A percentile compares a stretch with the other conserved stretches of the same genome.
These are phyloP conservation scores for Boulengeromyrus knoepffleri DNA, from an alignment of 2,113 vertebrate species.

Conservation along the genomic window DNA sequence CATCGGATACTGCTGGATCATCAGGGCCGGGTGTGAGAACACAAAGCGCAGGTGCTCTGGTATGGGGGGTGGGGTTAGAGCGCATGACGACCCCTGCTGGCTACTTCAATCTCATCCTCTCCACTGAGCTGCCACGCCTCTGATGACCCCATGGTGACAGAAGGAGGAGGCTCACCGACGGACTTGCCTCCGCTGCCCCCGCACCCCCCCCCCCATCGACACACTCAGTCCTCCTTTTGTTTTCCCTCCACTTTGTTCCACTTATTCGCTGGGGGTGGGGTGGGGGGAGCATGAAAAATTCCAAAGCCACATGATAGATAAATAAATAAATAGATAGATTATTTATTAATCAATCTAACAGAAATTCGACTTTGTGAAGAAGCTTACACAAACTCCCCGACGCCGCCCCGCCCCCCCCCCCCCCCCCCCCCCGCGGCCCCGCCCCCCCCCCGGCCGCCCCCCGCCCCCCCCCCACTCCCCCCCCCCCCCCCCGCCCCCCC, in stretches of 20 bases:
- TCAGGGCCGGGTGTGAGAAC: conserved; percentile 9
- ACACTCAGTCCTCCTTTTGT: conserved; percentile 11
- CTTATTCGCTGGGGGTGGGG: background rate
- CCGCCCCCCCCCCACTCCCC: background rate
- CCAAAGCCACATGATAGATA: conserved; percentile 2
- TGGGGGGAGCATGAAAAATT: conserved; percentile 3
- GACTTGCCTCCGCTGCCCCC: background rate
- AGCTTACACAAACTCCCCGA: background rate
- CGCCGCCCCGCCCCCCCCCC: too few relatives aligned
- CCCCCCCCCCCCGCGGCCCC: too few relatives aligned
- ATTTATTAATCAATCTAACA: background rate
- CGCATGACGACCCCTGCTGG: background rate
- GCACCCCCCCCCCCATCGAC: background rate
- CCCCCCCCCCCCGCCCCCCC: too few relatives aligned
- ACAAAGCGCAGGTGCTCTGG: background rate
- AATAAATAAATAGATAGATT: background rate
- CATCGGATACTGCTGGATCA: conserved; percentile 14
- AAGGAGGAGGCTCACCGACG: background rate
- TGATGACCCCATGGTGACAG: background rate
- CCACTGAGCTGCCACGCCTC: background rate
- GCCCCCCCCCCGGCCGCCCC: too few relatives aligned
- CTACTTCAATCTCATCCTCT: background rate
- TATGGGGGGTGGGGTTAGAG: background rate
- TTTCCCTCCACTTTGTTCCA: background rate
- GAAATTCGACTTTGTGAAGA: background rate